A percentile compares a stretch with the other conserved stretches of the same genome.
Conservation (phyloP, 2,113 vertebrate species). For the Caranx melampygus region DNA sequence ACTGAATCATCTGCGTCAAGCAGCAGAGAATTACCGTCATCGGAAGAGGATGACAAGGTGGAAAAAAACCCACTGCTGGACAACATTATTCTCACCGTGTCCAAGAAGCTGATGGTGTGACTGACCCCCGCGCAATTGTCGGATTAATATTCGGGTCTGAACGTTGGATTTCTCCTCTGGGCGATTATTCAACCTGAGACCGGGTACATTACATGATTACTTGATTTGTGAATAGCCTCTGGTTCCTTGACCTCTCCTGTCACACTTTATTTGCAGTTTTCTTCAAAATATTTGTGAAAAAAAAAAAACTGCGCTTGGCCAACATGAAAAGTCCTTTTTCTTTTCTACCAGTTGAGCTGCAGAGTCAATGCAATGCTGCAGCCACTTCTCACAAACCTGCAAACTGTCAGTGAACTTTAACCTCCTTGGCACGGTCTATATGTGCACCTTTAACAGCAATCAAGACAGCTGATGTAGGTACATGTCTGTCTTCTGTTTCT, state of each 20-base stretch:
- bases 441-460: neutral
- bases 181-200: too few species aligned
- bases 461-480: neutral
- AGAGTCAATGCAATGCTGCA: neutral
- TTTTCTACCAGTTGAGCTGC: neutral
- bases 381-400: neutral
- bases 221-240: too few species aligned
- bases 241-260: neutral
- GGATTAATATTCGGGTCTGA: neutral
- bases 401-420: slow-evolving; percentile 9
- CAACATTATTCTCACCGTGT: neutral
- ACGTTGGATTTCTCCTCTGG: too few species aligned
- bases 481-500: neutral
- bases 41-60: neutral
- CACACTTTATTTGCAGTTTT: neutral
- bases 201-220: too few species aligned
- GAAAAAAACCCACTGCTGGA: neutral
- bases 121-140: neutral
- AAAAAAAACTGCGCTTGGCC: neutral
- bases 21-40: neutral
- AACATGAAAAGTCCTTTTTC: neutral
- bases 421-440: neutral
- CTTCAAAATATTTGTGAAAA: too few species aligned
- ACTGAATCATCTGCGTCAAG: neutral
- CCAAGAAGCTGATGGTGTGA: neutral